phyloP scores from a whole-genome alignment of 2,888 invertebrate genomes.

The Drosophila tripunctata region DNA sequence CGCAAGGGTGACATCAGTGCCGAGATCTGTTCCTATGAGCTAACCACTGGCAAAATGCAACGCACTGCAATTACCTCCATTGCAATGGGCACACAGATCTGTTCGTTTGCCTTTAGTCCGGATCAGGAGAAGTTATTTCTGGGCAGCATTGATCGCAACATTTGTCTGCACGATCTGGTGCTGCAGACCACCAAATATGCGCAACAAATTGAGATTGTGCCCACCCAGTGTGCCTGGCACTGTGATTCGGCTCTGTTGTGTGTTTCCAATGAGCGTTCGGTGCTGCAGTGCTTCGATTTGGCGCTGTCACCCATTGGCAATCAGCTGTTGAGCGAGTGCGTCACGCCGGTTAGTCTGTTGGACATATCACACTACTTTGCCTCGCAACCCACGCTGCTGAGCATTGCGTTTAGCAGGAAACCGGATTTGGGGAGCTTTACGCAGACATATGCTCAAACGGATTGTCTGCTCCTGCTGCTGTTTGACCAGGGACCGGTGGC shows the following conservation, averaged over 20 bases:
- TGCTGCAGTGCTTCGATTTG: slow-evolving; percentile 90
- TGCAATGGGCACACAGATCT: slow-evolving; percentile 89
- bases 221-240: slow-evolving; percentile 90
- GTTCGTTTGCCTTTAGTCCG: slow-evolving; percentile 88
- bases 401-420: slow-evolving; percentile 87
- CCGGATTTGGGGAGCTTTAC: slow-evolving; percentile 83
- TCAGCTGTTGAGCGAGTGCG: slow-evolving; percentile 88
- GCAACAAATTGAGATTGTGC: slow-evolving; percentile 90
- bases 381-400: slow-evolving; percentile 86
- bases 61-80: slow-evolving; percentile 88
- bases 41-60: slow-evolving; percentile 86
- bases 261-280: slow-evolving; percentile 89
- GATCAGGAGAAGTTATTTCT: slow-evolving; percentile 90
- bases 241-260: slow-evolving; percentile 88
- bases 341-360: slow-evolving; percentile 86
- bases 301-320: slow-evolving; percentile 88
- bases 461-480: slow-evolving; percentile 86
- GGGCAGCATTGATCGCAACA: slow-evolving; percentile 93
- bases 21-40: slow-evolving; percentile 88
- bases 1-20: slow-evolving; percentile 89
- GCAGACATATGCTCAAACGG: slow-evolving; percentile 84
- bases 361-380: slow-evolving; percentile 86
- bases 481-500: slow-evolving; percentile 88
- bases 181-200: slow-evolving; percentile 90
- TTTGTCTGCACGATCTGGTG: slow-evolving; percentile 91